Conservation (phyloP, 1,140 invertebrate genomes). For the Aporrectodea caliginosa region DNA sequence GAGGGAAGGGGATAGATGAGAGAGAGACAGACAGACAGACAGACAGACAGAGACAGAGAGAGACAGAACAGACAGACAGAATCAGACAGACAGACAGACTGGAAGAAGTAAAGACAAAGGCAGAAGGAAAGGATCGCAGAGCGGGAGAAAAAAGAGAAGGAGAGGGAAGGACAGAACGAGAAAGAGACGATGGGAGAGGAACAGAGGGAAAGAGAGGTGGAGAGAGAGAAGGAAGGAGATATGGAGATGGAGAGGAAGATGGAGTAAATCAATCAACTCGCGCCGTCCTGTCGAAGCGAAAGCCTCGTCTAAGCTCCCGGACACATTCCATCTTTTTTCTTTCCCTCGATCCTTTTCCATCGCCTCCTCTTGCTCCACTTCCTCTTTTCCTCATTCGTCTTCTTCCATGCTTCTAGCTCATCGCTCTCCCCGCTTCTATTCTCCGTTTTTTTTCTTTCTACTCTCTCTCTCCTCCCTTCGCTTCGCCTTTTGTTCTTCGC, state of each 20-base stretch:
- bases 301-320: no score
- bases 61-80: background rate
- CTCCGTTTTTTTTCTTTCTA: no score
- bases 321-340: background rate
- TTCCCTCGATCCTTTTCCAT: background rate
- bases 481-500: no score
- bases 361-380: no score
- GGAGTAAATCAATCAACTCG: background rate
- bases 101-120: background rate
- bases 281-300: background rate
- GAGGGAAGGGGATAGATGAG: background rate
- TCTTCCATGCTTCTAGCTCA: background rate
- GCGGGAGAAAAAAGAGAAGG: background rate
- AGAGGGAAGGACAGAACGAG: background rate
- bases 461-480: no score
- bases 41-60: background rate
- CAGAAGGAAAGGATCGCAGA: background rate
- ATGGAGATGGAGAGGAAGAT: background rate
- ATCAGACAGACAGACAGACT: background rate
- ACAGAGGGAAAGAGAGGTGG: background rate
- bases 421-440: no score
- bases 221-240: background rate
- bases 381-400: background rate
- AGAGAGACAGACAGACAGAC: background rate
- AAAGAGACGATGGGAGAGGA: background rate